These are phyloP conservation scores for Hirundo rustica DNA, from an alignment of 2,797 vertebrate genomes.

Conservation along the genomic window DNA sequence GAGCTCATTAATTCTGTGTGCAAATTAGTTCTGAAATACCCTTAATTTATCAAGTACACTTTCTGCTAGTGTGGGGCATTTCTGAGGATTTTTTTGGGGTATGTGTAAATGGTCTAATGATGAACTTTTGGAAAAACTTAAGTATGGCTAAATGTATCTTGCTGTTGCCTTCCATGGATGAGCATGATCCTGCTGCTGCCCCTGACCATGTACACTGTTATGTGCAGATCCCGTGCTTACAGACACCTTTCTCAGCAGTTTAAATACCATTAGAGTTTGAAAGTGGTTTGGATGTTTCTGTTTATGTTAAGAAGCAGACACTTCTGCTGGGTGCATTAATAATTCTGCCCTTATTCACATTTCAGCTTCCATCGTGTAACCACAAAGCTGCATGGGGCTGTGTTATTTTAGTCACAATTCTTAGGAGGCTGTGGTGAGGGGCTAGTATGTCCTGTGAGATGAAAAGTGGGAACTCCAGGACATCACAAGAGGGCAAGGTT, in stretches of 20 bases:
- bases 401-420: background rate
- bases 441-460: accelerated
- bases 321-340: background rate
- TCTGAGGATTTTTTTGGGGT: background rate
- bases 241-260: background rate
- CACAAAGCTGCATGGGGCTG: background rate
- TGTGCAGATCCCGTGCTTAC: background rate
- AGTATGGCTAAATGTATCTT: background rate
- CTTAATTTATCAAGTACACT: accelerated
- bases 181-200: background rate
- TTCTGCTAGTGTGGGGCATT: background rate
- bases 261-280: background rate
- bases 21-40: background rate
- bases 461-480: background rate
- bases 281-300: background rate
- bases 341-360: background rate
- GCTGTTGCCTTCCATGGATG: background rate
- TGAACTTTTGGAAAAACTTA: background rate
- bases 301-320: background rate
- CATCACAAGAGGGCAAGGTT: background rate
- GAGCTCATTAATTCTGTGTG: background rate
- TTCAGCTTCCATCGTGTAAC: background rate
- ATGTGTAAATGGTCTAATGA: background rate
- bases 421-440: background rate
- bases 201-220: accelerated